Evolutionary conservation across 2,888 invertebrate genomes (phyloP).

Genomic region (Spodoptera exigua): DNA sequence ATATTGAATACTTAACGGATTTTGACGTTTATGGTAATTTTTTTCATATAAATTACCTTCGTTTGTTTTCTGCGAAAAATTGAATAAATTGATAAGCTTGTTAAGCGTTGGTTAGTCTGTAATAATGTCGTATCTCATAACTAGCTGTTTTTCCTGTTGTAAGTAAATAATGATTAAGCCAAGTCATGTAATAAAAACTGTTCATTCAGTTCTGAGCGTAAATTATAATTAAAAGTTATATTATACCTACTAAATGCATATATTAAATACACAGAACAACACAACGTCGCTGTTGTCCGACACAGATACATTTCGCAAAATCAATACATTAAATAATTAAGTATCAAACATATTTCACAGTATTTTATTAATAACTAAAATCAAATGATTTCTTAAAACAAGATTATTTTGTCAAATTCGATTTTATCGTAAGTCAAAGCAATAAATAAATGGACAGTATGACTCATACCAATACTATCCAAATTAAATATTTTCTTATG

Average conservation of each 20-base stretch:
- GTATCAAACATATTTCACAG: no score
- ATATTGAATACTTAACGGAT: constrained; percentile 35
- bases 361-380: no score
- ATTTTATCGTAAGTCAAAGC: no score
- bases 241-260: neutral
- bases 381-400: no score
- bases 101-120: constrained; percentile 48
- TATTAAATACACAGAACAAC: no score
- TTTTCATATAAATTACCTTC: constrained; percentile 35
- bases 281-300: no score
- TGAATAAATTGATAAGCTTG: constrained; percentile 49
- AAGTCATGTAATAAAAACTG: constrained; percentile 54
- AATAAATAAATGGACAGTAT: no score
- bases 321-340: no score
- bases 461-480: no score
- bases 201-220: constrained; percentile 38
- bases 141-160: constrained; percentile 55
- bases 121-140: constrained; percentile 56
- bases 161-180: constrained; percentile 42
- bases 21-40: constrained; percentile 49
- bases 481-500: no score
- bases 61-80: constrained; percentile 44
- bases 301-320: no score
- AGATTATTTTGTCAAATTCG: no score
- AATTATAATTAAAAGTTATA: constrained; percentile 19